Evolutionary conservation across 2,113 vertebrate genomes (phyloP), one percentile per base, ranked within the genome.

Genomic region (Pycnonotus jocosus): DNA sequence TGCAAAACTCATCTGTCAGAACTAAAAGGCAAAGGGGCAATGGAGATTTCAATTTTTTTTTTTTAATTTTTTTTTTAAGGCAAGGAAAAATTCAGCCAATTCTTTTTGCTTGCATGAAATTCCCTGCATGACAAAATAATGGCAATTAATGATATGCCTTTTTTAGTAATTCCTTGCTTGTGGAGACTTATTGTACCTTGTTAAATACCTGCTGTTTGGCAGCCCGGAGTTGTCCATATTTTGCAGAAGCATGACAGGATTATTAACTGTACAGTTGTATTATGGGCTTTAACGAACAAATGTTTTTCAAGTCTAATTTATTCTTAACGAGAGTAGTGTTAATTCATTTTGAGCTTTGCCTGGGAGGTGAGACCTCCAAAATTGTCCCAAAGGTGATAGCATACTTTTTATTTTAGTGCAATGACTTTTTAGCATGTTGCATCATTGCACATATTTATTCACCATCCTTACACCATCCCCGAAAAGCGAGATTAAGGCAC

Each of bases 341-440:
- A 93, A 77, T 66, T 83, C 44, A 27, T 51, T 66, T 77, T 50
- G 76, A 88, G 51, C 66, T 95, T 92, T 90, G 56, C 68, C 68
- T 71, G 69, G 86, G 80, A 93, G 81, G n/a, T 53, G 40, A 94
- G 56, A 92, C 61, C 60, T 95, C 80, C 82, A 86, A 90, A 90
- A 74, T 80, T 90, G 80, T 73, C 77, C 69, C 88, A 44, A 61
- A 66, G 62, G 64, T 74, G 82, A 83, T 15, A 70, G 37, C 56
- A 18, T 73, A 17, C 11, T 64, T 50, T 64, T 64, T 73, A 93
- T 94, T 79, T 79, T 56, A 74, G 83, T 3, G 35, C 64, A 68
- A 65, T 88, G 76, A 61, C 88, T 86, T 94, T 48, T 50, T 35
- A 54, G 73, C 35, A 19, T 2, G 45, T 90, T 85, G 42, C 51